phyloP scores from a whole-genome alignment of 2,888 invertebrate species.

The Acrobasis repandana region DNA sequence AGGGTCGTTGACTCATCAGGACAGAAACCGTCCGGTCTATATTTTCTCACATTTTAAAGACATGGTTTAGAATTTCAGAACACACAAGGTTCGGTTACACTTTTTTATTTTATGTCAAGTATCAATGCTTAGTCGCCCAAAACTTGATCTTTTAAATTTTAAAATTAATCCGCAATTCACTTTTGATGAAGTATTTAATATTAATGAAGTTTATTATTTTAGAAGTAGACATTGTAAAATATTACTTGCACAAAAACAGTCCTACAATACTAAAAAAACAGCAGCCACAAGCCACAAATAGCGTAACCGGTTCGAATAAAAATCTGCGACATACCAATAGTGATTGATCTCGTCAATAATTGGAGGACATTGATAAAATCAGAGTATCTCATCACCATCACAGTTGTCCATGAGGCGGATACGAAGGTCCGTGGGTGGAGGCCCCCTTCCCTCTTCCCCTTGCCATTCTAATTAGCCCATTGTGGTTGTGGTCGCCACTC shows the following conservation, averaged over 20 bases:
- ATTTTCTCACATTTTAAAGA: slow-evolving; percentile 47
- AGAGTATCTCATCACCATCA: slow-evolving; percentile 59
- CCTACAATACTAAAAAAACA: not conserved
- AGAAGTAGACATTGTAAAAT: not conserved
- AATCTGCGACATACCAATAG: slow-evolving; percentile 27
- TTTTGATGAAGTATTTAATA: not conserved
- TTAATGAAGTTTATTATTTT: not conserved
- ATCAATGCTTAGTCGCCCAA: not conserved
- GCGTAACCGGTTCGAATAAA: slow-evolving; percentile 11
- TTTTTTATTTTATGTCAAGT: slow-evolving; percentile 25
- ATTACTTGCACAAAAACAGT: not conserved
- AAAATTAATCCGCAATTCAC: not conserved
- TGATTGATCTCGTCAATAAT: slow-evolving; percentile 28
- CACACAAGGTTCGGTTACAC: slow-evolving; percentile 33
- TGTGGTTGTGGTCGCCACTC: slow-evolving; percentile 53
- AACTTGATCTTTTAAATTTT: not conserved
- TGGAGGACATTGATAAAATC: slow-evolving; percentile 53
- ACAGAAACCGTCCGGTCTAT: slow-evolving; percentile 54
- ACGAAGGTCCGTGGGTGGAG: slow-evolving; percentile 78
- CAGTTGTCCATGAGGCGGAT: slow-evolving; percentile 74
- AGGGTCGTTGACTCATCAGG: slow-evolving; percentile 71
- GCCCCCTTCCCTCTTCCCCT: slow-evolving; percentile 62
- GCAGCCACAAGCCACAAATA: slow-evolving; percentile 9
- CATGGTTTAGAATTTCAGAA: slow-evolving; percentile 31
- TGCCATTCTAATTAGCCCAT: slow-evolving; percentile 82